A percentile compares a stretch with the other conserved stretches of the same genome.
Conservation (phyloP, 2,888 invertebrate species). For the Leucozona laternaria region DNA sequence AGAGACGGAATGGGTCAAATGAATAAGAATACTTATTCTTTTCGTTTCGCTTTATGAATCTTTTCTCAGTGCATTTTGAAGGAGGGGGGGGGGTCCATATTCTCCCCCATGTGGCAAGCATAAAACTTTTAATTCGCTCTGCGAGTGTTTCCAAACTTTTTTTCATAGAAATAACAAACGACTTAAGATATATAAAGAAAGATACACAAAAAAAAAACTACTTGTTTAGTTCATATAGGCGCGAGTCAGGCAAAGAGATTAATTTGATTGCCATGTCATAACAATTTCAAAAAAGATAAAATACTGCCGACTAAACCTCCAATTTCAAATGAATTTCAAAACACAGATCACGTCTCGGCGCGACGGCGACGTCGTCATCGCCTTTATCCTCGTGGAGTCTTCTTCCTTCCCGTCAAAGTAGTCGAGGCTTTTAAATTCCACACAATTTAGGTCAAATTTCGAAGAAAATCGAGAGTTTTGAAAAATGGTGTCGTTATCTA, state of each 20-base stretch:
- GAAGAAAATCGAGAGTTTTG: slow-evolving; percentile 1
- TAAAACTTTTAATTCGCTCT: not conserved
- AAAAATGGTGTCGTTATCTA: not conserved
- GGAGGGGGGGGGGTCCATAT: not conserved
- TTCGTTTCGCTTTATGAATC: not conserved
- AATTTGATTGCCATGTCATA: slow-evolving; percentile 51
- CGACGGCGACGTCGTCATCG: not conserved
- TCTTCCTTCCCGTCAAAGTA: not conserved
- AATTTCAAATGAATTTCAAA: slow-evolving; percentile 11
- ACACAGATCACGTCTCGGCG: not conserved
- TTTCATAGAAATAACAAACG: not conserved
- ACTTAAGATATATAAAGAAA: slow-evolving; percentile 16
- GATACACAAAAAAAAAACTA: slow-evolving; percentile 5
- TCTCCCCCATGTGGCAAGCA: too few species aligned
- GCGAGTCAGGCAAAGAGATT: slow-evolving; percentile 3
- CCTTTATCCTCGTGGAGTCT: too few species aligned
- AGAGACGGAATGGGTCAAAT: not conserved
- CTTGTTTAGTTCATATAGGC: not conserved
- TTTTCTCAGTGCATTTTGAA: not conserved
- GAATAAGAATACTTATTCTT: not conserved
- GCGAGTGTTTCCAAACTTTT: not conserved
- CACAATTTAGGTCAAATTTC: slow-evolving; percentile 11
- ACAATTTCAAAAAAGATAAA: slow-evolving; percentile 23
- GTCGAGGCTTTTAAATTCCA: not conserved
- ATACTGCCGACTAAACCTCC: slow-evolving; percentile 6